Evolutionary conservation across 2,888 invertebrate species (phyloP).

Genomic region (Andricus curvator): DNA sequence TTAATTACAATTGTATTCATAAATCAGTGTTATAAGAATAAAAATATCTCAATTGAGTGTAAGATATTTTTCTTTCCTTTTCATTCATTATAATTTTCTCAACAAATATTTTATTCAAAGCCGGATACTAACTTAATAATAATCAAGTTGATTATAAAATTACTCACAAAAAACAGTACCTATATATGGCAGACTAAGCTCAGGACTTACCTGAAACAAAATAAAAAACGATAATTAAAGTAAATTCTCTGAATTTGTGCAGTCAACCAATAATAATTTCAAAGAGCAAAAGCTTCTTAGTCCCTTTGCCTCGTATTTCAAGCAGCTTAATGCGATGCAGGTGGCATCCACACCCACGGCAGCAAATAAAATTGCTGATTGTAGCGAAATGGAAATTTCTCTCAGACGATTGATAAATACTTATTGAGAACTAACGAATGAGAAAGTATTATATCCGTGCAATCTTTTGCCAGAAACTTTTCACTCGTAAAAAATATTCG

Average conservation of each 20-base stretch:
- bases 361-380: constrained; percentile 42
- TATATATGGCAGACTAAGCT: background rate
- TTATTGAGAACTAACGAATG: background rate
- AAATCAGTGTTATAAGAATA: too few species aligned
- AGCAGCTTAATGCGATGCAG: background rate
- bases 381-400: constrained; percentile 42
- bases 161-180: background rate
- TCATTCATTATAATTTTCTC: too few species aligned
- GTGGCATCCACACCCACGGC: constrained; percentile 40
- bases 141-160: background rate
- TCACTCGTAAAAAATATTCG: background rate
- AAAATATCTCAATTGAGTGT: too few species aligned
- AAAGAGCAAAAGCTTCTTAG: background rate
- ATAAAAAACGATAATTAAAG: background rate
- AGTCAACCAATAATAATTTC: background rate
- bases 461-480: background rate
- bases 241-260: background rate
- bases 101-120: too few species aligned
- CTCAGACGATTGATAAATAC: constrained; percentile 31
- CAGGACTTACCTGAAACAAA: background rate
- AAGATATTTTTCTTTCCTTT: too few species aligned
- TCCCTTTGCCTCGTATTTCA: background rate
- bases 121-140: too few species aligned
- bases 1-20: too few species aligned
- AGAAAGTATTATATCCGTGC: background rate